Evolutionary conservation across 2,888 invertebrate genomes (phyloP), one percentile per base, ranked within the genome.

Genomic region (Plebejus argus): DNA sequence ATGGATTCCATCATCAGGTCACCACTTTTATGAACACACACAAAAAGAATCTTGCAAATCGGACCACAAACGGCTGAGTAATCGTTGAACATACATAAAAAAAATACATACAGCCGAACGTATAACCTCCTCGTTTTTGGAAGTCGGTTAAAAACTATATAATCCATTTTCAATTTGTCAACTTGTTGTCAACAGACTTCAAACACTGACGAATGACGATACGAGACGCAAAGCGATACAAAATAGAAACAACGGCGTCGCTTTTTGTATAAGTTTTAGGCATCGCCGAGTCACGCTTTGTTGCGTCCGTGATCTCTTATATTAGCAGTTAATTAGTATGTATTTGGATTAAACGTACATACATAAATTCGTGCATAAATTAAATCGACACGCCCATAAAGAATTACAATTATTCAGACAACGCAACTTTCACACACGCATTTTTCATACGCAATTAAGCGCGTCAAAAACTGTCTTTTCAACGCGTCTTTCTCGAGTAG

Each of bases 371-470:
- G 66, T 7, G 66, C 28, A 66, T 66, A 66, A 66, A 66, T 66
- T 66, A 12, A 6, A 66, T 12, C 61, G 61, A 23, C 61, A 66
- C 61, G 12, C 66, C 66, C 66, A 66, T 28, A 33, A 66, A 66
- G 61, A 61, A 61, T 66, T 28, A 66, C 66, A 66, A 66, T 28
- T 28, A 66, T 66, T 66, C 61, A 23, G 0, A 20, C 20, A 66
- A 33, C 15, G 66, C 18, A 66, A 66, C 66, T 66, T 66, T 66
- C 66, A 33, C 66, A 33, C 66, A 66, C 66, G 66, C 66, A 66
- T 66, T 33, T 66, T 66, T 66, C 66, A 33, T 66, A 66, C 66
- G 66, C 66, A 66, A 66, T 66, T 66, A 66, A 66, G 66, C 66
- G 66, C 66, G 66, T 66, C 66, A 28, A 66, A 66, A 33, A 33